A percentile compares a stretch with the other conserved stretches of the same genome.
phyloP scores from a whole-genome alignment of 2,797 vertebrate species.

The Gymnodraco acuticeps region DNA sequence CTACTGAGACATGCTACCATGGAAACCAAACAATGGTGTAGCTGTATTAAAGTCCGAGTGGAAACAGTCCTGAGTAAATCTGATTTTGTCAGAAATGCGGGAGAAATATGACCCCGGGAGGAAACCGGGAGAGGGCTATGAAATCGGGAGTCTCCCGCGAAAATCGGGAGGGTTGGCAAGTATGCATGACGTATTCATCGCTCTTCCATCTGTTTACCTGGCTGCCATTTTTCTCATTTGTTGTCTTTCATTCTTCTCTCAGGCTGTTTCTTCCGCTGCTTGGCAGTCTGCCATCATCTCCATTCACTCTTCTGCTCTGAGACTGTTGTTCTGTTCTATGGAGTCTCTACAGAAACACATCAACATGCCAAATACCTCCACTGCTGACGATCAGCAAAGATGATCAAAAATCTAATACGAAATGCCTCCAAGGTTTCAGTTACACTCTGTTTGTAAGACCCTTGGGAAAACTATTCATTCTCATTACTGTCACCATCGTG shows the following conservation, averaged over 20 bases:
- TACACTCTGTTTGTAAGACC: conserved; percentile 10
- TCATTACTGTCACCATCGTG: conserved; percentile 17
- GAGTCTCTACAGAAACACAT: conserved; percentile 41
- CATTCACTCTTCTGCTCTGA: conserved; percentile 30
- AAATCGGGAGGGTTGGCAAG: no score
- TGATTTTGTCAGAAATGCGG: no score
- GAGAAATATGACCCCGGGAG: no score
- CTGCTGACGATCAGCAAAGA: conserved; percentile 57
- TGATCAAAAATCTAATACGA: conserved; percentile 53
- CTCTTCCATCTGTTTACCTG: conserved; percentile 53
- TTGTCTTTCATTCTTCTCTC: conserved; percentile 19
- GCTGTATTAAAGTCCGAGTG: no score
- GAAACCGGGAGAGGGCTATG: no score
- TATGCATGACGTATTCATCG: neutral
- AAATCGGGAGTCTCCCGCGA: no score
- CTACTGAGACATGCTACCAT: no score
- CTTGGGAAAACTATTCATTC: conserved; percentile 3
- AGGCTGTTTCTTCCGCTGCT: conserved; percentile 18
- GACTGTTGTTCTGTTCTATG: conserved; percentile 4
- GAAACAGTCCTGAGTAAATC: no score
- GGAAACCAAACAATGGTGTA: no score
- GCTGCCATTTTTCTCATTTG: conserved; percentile 35
- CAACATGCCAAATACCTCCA: conserved; percentile 44
- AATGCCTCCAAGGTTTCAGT: conserved; percentile 15
- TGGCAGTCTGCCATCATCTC: conserved; percentile 58